phyloP scores from a whole-genome alignment of 2,888 invertebrate genomes.

The Coleophora deauratella region DNA sequence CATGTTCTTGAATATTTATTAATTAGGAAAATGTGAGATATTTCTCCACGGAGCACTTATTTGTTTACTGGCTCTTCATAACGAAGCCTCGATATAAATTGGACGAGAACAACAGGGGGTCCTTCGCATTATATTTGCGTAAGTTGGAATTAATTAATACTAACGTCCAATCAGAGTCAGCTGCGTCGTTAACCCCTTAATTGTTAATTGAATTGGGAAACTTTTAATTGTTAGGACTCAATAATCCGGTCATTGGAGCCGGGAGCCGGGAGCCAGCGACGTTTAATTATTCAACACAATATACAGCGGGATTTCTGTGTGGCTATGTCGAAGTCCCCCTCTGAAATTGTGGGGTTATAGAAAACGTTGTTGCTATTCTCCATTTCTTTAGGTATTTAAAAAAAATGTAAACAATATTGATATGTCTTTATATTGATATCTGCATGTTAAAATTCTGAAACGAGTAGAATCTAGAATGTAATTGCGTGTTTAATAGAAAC shows the following conservation, averaged over 20 bases:
- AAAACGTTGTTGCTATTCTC: no score
- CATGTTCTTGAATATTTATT: neutral
- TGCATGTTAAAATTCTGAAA: no score
- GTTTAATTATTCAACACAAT: constrained; percentile 53
- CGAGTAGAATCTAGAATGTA: no score
- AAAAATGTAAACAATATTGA: no score
- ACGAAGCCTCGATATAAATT: no score
- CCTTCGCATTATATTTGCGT: constrained; percentile 25
- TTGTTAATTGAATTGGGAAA: constrained; percentile 48
- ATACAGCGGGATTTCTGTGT: constrained; percentile 23
- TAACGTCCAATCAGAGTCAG: constrained; percentile 39
- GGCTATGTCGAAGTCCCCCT: neutral
- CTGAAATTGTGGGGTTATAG: constrained; percentile 22
- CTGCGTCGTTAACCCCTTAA: constrained; percentile 40
- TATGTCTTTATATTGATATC: no score
- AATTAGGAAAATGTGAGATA: no score
- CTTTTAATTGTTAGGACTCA: constrained; percentile 50
- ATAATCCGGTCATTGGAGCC: constrained; percentile 39
- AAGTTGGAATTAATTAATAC: constrained; percentile 38
- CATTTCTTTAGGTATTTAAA: no score
- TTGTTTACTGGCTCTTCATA: no score
- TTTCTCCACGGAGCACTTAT: no score
- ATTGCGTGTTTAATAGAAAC: no score
- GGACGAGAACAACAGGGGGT: constrained; percentile 9
- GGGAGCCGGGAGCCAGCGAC: constrained; percentile 23